phyloP scores from a whole-genome alignment of 2,888 invertebrate genomes.

The Morinoia aosen region DNA sequence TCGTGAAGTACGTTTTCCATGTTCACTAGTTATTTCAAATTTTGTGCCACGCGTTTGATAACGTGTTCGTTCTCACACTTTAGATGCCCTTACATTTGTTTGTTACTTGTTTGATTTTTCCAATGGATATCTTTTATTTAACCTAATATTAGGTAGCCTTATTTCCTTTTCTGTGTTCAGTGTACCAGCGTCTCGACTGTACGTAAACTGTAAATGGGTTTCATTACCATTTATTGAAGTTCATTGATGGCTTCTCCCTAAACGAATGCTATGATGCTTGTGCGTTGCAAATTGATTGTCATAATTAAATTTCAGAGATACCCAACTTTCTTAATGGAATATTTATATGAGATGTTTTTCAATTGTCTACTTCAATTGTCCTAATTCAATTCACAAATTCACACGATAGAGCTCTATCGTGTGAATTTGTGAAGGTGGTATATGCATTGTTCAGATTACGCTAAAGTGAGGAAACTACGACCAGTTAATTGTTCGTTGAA shows the following conservation, averaged over 20 bases:
- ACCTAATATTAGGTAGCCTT: neutral
- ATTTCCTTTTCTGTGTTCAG: neutral
- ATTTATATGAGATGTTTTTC: too few species aligned
- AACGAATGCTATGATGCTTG: neutral
- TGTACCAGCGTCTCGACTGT: neutral
- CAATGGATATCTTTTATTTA: neutral
- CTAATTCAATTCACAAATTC: too few species aligned
- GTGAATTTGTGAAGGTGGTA: too few species aligned
- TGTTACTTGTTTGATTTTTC: neutral
- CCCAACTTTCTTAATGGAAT: too few species aligned
- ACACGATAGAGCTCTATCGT: too few species aligned
- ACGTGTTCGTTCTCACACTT: neutral
- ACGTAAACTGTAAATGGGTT: neutral
- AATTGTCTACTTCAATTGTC: too few species aligned
- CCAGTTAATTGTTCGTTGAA: neutral
- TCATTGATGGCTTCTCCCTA: neutral
- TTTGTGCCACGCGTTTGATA: neutral
- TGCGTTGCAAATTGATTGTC: neutral
- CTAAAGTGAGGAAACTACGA: neutral
- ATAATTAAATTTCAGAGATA: neutral
- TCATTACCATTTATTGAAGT: neutral
- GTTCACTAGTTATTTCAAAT: neutral
- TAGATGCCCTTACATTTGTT: neutral
- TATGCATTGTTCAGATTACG: neutral
- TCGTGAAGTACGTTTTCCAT: neutral